A percentile compares a stretch with the other conserved stretches of the same genome.
phyloP scores from a whole-genome alignment of 2,797 vertebrate genomes.

The Neosalanx taihuensis region DNA sequence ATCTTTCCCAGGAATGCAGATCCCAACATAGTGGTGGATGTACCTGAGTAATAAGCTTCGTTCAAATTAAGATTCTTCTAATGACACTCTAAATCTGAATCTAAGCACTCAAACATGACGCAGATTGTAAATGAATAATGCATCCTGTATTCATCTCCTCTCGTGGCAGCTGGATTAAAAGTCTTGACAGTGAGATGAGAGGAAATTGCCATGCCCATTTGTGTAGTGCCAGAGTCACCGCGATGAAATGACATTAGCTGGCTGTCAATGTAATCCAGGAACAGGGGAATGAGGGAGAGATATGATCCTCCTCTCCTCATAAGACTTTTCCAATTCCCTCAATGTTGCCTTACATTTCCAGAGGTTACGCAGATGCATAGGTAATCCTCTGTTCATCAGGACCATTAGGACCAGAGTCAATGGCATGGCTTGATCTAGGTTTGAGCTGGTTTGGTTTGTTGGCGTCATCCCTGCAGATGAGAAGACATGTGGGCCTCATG shows the following conservation, averaged over 20 bases:
- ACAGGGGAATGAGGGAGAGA: neutral
- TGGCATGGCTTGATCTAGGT: neutral
- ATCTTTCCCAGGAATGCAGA: too few relatives aligned
- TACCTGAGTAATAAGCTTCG: conserved; percentile 10
- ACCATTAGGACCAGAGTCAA: too few relatives aligned
- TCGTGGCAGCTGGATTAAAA: conserved; percentile 34
- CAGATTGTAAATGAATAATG: conserved; percentile 47
- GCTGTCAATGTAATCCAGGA: conserved; percentile 9
- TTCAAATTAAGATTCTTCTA: conserved; percentile 33
- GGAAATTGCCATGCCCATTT: conserved; percentile 29
- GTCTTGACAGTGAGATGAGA: conserved; percentile 22
- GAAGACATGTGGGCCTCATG: conserved; percentile 84
- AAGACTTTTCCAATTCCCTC: too few relatives aligned
- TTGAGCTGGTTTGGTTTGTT: neutral
- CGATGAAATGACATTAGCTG: neutral
- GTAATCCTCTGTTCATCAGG: too few relatives aligned
- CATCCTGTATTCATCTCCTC: conserved; percentile 37
- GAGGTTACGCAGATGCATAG: neutral
- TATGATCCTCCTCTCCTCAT: neutral
- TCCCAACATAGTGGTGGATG: neutral
- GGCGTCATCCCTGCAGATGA: conserved; percentile 73
- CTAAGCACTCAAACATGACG: conserved; percentile 32
- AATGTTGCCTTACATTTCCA: neutral
- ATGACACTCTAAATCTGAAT: conserved; percentile 30
- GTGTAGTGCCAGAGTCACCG: conserved; percentile 13